Evolutionary conservation across 2,113 vertebrate genomes (phyloP).

Genomic region (Leptobrachium leishanense): DNA sequence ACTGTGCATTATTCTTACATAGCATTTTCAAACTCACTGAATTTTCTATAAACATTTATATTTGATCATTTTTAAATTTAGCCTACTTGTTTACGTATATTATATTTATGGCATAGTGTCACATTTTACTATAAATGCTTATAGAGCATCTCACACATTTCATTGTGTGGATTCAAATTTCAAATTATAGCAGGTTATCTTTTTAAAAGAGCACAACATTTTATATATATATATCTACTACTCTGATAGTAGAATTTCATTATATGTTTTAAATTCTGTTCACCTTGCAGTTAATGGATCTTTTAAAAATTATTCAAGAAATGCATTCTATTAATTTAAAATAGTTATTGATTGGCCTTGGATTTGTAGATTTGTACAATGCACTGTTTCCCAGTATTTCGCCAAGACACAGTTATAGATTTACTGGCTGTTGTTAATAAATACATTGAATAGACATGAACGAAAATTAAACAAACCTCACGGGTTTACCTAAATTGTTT

Average conservation of each 20-base stretch:
- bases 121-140: too few species aligned
- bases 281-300: neutral
- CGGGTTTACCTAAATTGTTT: neutral
- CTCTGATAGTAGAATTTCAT: neutral
- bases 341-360: neutral
- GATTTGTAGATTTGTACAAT: neutral
- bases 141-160: too few species aligned
- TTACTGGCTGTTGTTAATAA: slow-evolving; percentile 5
- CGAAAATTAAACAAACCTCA: neutral
- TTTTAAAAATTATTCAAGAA: neutral
- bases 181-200: too few species aligned
- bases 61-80: too few species aligned
- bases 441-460: neutral
- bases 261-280: neutral
- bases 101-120: too few species aligned
- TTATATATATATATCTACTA: neutral
- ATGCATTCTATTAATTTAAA: neutral
- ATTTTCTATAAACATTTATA: neutral
- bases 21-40: neutral
- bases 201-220: too few species aligned
- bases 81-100: too few species aligned
- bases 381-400: neutral
- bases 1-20: slow-evolving; percentile 29
- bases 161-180: too few species aligned
- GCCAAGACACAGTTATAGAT: neutral